phyloP scores from a whole-genome alignment of 2,797 vertebrate genomes.

The Sebastes matsubarae region DNA sequence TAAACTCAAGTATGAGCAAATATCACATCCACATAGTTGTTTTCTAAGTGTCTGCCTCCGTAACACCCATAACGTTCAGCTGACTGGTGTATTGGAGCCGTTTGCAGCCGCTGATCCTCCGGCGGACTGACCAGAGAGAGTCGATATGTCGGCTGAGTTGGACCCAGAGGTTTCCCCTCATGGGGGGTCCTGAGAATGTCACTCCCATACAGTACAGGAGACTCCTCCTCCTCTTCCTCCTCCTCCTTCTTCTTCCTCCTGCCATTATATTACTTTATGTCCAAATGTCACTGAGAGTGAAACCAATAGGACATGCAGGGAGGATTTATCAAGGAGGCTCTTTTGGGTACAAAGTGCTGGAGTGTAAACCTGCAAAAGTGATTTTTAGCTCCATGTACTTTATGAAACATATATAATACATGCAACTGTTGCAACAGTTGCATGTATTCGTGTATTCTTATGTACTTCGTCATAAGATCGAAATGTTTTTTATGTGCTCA shows the following conservation, averaged over 20 bases:
- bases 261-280: constrained; percentile 56
- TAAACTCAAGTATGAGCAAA: neutral
- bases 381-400: neutral
- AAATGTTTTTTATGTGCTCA: neutral
- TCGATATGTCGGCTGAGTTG: constrained; percentile 62
- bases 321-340: constrained; percentile 44
- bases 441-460: too few relatives aligned
- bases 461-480: neutral
- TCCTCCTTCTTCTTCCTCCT: neutral
- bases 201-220: constrained; percentile 27
- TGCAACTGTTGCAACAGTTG: neutral
- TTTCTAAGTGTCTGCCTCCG: neutral
- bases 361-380: constrained; percentile 13
- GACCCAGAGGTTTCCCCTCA: constrained; percentile 64
- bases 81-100: constrained; percentile 25
- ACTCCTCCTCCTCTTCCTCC: constrained; percentile 4
- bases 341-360: constrained; percentile 3
- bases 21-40: neutral
- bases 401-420: neutral
- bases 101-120: constrained; percentile 34
- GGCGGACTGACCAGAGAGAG: constrained; percentile 45
- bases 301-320: constrained; percentile 38
- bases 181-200: constrained; percentile 66
- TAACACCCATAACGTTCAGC: constrained; percentile 7
- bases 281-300: constrained; percentile 67